Evolutionary conservation across 1,140 invertebrate genomes (phyloP), one percentile per base, ranked within the genome.

Genomic region (Neomicropteryx cornuta): DNA sequence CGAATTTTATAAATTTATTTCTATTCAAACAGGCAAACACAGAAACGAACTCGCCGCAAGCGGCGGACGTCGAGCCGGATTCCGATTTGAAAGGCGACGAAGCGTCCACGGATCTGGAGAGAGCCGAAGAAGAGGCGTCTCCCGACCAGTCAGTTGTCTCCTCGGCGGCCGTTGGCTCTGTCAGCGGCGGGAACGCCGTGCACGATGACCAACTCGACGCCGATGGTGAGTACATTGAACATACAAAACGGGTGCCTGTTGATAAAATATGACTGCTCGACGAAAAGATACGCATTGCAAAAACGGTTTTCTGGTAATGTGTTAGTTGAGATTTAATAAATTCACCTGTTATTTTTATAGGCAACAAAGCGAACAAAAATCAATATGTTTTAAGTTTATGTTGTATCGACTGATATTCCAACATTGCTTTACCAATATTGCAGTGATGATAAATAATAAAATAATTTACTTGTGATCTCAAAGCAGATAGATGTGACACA

Each of bases 71-170:
- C 38, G 52, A 54, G 18, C 39, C 61, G 27, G 63, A 66, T 18
- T 51, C 57, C n/a, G 44, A 62, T 33, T 45, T 57, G 33, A 60
- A 62, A 42, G 56, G 62, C 36, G 48, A 46, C 14, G 42, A 21
- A 6, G 16, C 30, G 6, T n/a, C 30, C 8, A 8, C 23, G 34
- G 55, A 62, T 21, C 39, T 42, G 3, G 62, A 59, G 23, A 55
- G 46, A 3, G 45, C 48, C 2, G 55, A 40, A 8, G 55, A 46
- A 24, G 64, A 66, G 38, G 66, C 64, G 35, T 67, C 62, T 30
- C 66, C 66, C 4, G 66, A 68, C 30, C 66, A 68, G 43, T 66
- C 62, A 1, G 66, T 66, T 13, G 66, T 60, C 38, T 67, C 62
- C 2, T 62, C 62, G 0, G 55, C 62, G 49, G 60, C 62, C n/a